Percentiles rank a stretch among this genome's conserved stretches.
These are phyloP conservation scores for Tridacna crocea DNA, from an alignment of 2,888 invertebrate species.

Conservation along the genomic window DNA sequence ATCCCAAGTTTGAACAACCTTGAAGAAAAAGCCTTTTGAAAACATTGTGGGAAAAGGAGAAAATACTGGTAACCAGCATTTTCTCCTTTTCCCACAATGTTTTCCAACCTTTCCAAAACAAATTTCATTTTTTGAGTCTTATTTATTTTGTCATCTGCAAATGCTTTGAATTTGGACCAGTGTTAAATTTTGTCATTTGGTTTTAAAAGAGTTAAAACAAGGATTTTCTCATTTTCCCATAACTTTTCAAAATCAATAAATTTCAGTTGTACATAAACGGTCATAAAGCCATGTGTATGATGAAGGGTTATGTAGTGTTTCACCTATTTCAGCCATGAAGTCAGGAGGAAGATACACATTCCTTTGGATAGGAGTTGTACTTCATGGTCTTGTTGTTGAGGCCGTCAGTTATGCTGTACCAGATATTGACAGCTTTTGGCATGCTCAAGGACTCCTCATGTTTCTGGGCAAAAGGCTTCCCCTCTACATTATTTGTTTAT, in stretches of 20 bases:
- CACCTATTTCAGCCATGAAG: slow-evolving; percentile 86
- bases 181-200: too few species aligned
- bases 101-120: too few species aligned
- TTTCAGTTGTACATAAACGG: too few species aligned
- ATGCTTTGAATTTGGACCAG: too few species aligned
- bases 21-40: neutral
- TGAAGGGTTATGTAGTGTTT: neutral
- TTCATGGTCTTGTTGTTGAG: slow-evolving; percentile 91
- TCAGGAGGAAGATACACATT: slow-evolving; percentile 91
- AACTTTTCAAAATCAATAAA: too few species aligned
- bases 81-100: slow-evolving; percentile 5
- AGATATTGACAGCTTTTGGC: slow-evolving; percentile 93
- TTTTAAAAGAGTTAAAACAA: too few species aligned
- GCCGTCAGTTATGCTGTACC: slow-evolving; percentile 89
- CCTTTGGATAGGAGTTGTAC: slow-evolving; percentile 90
- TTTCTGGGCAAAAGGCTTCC: slow-evolving; percentile 90
- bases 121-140: too few species aligned
- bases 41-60: slow-evolving; percentile 8
- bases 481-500: slow-evolving; percentile 89
- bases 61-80: neutral
- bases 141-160: too few species aligned
- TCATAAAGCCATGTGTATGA: too few species aligned
- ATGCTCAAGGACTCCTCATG: slow-evolving; percentile 90
- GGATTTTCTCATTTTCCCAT: too few species aligned
- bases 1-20: too few species aligned